These are phyloP conservation scores for Strongylocentrotus purpuratus DNA, from an alignment of 35 echinoderm and acorn worm genomes.

Conservation along the genomic window DNA sequence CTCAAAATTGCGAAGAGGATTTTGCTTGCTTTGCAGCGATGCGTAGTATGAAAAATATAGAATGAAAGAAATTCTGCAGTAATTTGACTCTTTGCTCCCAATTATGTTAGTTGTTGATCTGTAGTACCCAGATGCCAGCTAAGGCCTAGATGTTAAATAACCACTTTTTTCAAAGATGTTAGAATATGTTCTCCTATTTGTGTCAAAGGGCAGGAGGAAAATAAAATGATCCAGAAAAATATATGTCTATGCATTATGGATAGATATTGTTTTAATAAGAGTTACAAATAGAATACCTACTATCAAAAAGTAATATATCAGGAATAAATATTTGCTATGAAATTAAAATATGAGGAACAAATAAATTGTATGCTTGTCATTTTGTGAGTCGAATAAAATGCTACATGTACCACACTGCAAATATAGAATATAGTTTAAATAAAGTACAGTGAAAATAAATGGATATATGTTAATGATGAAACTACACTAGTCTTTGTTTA, in stretches of 20 bases:
- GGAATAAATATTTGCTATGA: not conserved
- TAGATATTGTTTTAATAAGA: not conserved
- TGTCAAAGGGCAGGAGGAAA: not conserved
- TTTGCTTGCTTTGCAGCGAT: not conserved
- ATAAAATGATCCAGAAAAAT: not conserved
- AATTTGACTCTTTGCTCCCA: not conserved
- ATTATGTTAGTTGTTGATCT: not conserved
- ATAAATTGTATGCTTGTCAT: not conserved
- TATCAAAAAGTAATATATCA: not conserved
- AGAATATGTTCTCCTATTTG: not conserved
- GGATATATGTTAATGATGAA: not conserved
- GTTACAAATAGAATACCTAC: not conserved
- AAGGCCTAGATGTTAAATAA: not conserved
- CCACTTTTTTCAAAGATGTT: not conserved
- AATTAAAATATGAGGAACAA: not conserved
- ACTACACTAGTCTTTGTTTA: not conserved
- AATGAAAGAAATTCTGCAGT: not conserved
- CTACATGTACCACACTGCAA: too few species aligned
- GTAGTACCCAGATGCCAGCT: not conserved
- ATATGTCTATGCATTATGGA: not conserved
- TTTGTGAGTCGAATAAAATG: not conserved
- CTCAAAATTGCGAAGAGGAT: not conserved
- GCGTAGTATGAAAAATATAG: not conserved
- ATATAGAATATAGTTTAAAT: not conserved
- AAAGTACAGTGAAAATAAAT: not conserved